A percentile compares a stretch with the other conserved stretches of the same genome.
Evolutionary conservation across 1,140 invertebrate genomes (phyloP).

Genomic region (Heliconius himera): DNA sequence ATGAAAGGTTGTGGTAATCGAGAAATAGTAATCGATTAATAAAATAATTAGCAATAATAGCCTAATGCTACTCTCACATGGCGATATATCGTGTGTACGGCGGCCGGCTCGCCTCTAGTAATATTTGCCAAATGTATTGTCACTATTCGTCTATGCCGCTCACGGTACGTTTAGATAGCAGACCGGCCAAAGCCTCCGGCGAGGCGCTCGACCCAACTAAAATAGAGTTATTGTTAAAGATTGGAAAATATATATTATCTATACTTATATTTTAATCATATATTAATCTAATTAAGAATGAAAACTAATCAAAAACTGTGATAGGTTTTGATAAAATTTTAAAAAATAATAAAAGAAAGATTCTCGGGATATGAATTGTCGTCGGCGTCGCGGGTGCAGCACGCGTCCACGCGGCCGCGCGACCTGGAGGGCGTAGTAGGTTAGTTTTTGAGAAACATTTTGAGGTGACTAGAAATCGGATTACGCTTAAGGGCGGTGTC

Average conservation of each 20-base stretch:
- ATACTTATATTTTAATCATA: conserved; percentile 82
- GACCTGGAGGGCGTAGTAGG: conserved; percentile 55
- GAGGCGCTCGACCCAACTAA: conserved; percentile 60
- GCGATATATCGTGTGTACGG: conserved; percentile 66
- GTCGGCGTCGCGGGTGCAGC: conserved; percentile 13
- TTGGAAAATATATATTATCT: conserved; percentile 81
- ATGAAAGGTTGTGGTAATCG: conserved; percentile 81
- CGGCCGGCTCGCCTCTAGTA: conserved; percentile 50
- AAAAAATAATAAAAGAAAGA: conserved; percentile 68
- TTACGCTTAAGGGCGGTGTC: conserved; percentile 57
- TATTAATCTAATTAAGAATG: conserved; percentile 80
- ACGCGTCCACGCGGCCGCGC: conserved; percentile 20
- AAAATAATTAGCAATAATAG: conserved; percentile 80
- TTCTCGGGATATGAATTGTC: conserved; percentile 49
- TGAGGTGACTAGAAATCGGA: conserved; percentile 58
- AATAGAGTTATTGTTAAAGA: conserved; percentile 81
- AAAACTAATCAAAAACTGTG: conserved; percentile 82
- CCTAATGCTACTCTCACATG: conserved; percentile 74
- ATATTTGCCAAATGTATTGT: conserved; percentile 62
- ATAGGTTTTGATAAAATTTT: conserved; percentile 82
- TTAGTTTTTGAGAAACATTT: conserved; percentile 80
- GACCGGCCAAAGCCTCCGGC: conserved; percentile 47
- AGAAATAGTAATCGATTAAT: conserved; percentile 78
- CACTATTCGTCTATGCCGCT: conserved; percentile 48
- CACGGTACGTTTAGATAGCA: conserved; percentile 36